A percentile compares a stretch with the other conserved stretches of the same genome.
Evolutionary conservation across 2,113 vertebrate genomes (phyloP).

Genomic region (Cyprinodon tularosa): DNA sequence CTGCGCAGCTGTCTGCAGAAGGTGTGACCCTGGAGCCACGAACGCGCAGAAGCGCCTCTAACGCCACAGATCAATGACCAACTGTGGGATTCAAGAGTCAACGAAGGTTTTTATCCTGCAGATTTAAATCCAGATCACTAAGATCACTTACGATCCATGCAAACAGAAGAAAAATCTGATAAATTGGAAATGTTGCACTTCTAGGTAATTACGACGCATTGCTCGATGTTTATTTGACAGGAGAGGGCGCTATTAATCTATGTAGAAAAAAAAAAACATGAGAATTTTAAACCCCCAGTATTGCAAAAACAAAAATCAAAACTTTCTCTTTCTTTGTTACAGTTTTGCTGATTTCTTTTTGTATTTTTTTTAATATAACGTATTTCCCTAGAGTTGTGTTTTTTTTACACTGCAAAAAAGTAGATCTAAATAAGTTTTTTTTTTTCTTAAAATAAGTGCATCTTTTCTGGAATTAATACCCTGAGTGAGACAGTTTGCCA

Average conservation of each 20-base stretch:
- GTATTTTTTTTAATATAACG: no score
- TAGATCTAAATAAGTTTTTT: no score
- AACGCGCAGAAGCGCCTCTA: slow-evolving; percentile 25
- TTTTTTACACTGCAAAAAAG: no score
- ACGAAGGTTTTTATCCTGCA: not conserved
- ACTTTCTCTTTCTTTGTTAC: not conserved
- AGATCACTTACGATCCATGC: not conserved
- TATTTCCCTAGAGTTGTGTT: no score
- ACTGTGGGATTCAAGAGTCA: not conserved
- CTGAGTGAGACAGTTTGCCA: no score
- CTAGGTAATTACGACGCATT: not conserved
- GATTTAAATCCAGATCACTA: no score
- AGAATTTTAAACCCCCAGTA: no score
- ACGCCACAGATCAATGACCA: not conserved
- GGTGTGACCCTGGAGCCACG: slow-evolving; percentile 50
- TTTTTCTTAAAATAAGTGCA: no score
- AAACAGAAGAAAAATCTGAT: not conserved
- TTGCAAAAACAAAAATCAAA: not conserved
- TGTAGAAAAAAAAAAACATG: not conserved
- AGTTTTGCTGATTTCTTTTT: no score
- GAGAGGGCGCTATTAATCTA: slow-evolving; percentile 48
- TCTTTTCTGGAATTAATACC: no score
- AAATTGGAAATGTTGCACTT: slow-evolving; percentile 4
- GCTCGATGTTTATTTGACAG: not conserved
- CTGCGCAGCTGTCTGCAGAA: slow-evolving; percentile 45